phyloP scores from a whole-genome alignment of 2,113 vertebrate genomes.

The Arothron firmamentum region DNA sequence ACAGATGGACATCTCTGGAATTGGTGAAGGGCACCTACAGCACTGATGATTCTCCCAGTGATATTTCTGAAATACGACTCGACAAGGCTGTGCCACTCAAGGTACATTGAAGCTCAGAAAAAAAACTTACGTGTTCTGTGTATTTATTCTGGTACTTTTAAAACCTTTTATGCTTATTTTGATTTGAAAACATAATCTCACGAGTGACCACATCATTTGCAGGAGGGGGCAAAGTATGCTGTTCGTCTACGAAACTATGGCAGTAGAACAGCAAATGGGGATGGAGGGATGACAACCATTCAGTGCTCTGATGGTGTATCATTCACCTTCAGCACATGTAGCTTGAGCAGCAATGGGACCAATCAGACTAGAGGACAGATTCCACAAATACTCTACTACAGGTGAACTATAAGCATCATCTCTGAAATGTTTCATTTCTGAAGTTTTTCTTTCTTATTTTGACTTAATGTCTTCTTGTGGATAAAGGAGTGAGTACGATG shows the following conservation, averaged over 20 bases:
- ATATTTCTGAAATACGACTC: slow-evolving; percentile 95
- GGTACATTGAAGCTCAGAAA: slow-evolving; percentile 65
- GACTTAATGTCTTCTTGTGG: not conserved
- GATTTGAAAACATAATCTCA: not conserved
- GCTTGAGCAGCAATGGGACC: slow-evolving; percentile 98
- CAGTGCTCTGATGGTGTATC: slow-evolving; percentile 93
- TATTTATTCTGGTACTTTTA: not conserved
- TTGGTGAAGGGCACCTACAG: slow-evolving; percentile 97
- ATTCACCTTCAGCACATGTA: slow-evolving; percentile 95
- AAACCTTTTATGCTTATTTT: not conserved
- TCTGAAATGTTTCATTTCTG: not conserved
- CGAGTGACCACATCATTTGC: not conserved
- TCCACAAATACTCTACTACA: slow-evolving; percentile 97
- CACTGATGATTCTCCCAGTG: slow-evolving; percentile 95
- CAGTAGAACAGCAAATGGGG: slow-evolving; percentile 97
- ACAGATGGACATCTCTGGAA: slow-evolving; percentile 96
- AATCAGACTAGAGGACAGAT: slow-evolving; percentile 97
- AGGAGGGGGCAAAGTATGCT: slow-evolving; percentile 96
- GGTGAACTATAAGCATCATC: slow-evolving; percentile 68
- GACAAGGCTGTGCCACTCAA: slow-evolving; percentile 96
- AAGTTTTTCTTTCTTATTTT: not conserved
- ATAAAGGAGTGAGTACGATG: slow-evolving; percentile 95
- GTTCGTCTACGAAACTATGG: slow-evolving; percentile 96
- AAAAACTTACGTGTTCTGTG: not conserved
- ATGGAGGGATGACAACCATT: slow-evolving; percentile 96